Conservation (phyloP, 2,888 invertebrate genomes). For the Crematogaster levior region DNA sequence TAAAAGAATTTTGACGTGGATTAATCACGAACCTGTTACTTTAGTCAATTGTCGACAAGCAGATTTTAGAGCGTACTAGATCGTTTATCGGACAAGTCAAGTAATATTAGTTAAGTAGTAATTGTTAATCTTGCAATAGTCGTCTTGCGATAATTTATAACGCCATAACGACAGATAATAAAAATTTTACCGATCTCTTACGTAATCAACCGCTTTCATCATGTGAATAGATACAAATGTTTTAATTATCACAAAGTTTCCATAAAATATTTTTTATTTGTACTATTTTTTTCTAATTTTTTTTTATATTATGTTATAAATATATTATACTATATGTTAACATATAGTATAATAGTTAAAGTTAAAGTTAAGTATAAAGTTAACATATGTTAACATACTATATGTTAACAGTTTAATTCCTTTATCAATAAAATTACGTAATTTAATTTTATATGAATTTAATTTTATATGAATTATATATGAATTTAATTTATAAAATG, state of each 20-base stretch:
- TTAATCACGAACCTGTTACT: conserved; percentile 62
- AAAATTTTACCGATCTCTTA: background rate
- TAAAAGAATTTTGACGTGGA: conserved; percentile 70
- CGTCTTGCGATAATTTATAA: background rate
- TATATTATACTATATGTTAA: no score
- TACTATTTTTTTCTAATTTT: background rate
- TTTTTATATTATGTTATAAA: background rate
- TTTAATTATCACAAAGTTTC: background rate
- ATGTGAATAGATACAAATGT: background rate
- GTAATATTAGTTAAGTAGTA: conserved; percentile 37
- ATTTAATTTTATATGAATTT: no score
- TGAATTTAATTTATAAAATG: no score
- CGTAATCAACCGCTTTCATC: background rate
- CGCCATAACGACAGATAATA: background rate
- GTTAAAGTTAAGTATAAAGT: no score
- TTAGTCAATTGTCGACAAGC: conserved; percentile 67
- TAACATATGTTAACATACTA: no score
- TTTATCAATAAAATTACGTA: background rate
- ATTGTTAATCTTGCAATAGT: background rate
- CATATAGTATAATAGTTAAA: no score
- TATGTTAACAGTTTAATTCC: no score
- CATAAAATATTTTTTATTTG: background rate
- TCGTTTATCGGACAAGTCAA: conserved; percentile 55
- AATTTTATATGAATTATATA: no score
- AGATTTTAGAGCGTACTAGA: conserved; percentile 67